A percentile compares a stretch with the other conserved stretches of the same genome.
Conservation (phyloP, 2,113 vertebrate genomes). For the Paraplagusia blochii region DNA sequence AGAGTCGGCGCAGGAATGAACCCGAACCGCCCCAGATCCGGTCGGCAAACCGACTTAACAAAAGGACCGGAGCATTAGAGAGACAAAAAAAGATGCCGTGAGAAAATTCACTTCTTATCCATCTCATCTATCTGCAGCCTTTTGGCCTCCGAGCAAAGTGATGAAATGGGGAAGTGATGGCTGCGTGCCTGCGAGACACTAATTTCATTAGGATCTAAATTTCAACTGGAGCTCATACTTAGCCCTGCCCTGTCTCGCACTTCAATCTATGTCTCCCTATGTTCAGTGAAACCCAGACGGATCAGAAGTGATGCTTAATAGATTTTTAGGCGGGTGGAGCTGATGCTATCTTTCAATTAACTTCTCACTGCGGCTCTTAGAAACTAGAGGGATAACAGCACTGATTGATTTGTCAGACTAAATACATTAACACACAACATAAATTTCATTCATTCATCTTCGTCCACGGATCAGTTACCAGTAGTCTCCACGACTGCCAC, state of each 20-base stretch:
- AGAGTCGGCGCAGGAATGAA: no score
- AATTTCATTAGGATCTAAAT: constrained; percentile 54
- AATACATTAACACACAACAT: no score
- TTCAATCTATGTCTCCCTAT: not conserved
- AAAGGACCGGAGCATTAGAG: constrained; percentile 21
- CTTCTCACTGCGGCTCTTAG: no score
- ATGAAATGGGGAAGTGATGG: constrained; percentile 57
- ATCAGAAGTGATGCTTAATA: not conserved
- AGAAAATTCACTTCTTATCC: constrained; percentile 18
- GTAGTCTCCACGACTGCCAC: no score
- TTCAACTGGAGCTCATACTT: constrained; percentile 31
- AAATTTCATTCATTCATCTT: no score
- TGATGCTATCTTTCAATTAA: no score
- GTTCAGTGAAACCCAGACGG: not conserved
- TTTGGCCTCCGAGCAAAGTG: constrained; percentile 38
- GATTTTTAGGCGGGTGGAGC: no score
- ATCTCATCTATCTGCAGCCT: constrained; percentile 34
- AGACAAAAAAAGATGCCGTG: constrained; percentile 6
- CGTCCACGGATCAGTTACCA: no score
- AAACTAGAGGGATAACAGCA: no score
- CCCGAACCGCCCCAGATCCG: no score
- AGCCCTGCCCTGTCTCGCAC: constrained; percentile 4
- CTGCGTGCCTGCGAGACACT: constrained; percentile 47
- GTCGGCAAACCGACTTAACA: no score
- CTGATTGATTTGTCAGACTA: no score